Evolutionary conservation across 2,113 vertebrate species (phyloP).

Genomic region (Columba janthina): DNA sequence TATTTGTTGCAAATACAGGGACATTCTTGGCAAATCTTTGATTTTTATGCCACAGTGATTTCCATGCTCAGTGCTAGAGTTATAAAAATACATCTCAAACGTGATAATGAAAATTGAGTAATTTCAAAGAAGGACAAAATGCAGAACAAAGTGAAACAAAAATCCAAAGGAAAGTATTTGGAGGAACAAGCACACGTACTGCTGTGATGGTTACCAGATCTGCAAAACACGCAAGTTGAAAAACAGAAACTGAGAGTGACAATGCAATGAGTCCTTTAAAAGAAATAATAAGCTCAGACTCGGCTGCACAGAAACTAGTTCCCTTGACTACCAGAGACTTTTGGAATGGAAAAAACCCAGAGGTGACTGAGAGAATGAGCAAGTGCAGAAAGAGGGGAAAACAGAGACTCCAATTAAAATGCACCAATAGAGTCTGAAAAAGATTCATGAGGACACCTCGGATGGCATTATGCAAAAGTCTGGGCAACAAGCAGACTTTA

Average conservation of each 20-base stretch:
- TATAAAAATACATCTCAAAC: not conserved
- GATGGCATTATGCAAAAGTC: not conserved
- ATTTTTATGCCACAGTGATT: not conserved
- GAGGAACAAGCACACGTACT: not conserved
- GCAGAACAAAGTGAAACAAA: not conserved
- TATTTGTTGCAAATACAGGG: not conserved
- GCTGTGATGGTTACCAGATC: not conserved
- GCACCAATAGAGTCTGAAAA: not conserved
- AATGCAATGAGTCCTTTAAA: slow-evolving; percentile 33
- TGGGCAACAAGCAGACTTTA: slow-evolving; percentile 6
- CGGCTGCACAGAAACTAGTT: slow-evolving; percentile 52
- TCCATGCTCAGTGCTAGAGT: not conserved
- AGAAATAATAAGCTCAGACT: slow-evolving; percentile 61
- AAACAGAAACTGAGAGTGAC: slow-evolving; percentile 18
- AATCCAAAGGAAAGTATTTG: not conserved
- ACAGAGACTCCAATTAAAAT: slow-evolving; percentile 53
- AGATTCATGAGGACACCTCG: slow-evolving; percentile 21
- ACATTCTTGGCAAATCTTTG: not conserved
- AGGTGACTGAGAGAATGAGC: slow-evolving; percentile 51
- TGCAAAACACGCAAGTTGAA: not conserved
- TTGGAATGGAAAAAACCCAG: slow-evolving; percentile 49
- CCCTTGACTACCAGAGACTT: slow-evolving; percentile 61
- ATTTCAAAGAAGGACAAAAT: not conserved
- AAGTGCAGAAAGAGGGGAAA: slow-evolving; percentile 33
- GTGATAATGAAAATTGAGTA: not conserved